Conservation (phyloP, 2,113 vertebrate species). For the Zosterops borbonicus region DNA sequence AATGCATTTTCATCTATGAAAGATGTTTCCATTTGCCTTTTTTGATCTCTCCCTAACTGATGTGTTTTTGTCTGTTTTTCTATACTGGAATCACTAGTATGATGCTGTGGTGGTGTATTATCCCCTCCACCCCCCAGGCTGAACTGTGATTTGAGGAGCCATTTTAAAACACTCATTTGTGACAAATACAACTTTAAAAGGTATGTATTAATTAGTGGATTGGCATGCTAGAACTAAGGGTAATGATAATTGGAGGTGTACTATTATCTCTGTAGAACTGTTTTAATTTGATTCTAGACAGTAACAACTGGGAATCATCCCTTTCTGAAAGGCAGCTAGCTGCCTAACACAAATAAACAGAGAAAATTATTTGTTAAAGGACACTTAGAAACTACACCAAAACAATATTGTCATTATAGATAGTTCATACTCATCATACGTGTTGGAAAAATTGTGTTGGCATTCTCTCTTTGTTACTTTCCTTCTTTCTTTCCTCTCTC, state of each 20-base stretch:
- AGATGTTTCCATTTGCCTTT: not conserved
- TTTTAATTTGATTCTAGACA: not conserved
- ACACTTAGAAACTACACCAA: not conserved
- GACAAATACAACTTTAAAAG: not conserved
- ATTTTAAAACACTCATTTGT: not conserved
- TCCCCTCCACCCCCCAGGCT: rapidly evolving
- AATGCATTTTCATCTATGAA: not conserved
- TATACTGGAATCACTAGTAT: not conserved
- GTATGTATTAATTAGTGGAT: not conserved
- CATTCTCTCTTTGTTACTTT: not conserved
- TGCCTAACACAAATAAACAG: not conserved
- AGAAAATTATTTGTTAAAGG: not conserved
- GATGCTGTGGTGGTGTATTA: not conserved
- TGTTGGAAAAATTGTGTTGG: not conserved
- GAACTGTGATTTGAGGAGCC: not conserved
- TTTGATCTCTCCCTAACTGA: not conserved
- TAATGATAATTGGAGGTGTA: not conserved
- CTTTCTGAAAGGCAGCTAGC: not conserved
- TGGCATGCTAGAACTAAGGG: not conserved
- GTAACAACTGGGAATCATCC: not conserved
- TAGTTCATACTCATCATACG: not conserved
- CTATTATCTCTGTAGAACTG: not conserved
- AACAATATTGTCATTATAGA: not conserved
- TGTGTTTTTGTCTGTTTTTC: not conserved
- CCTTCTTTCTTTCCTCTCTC: not conserved